These are phyloP conservation scores for Anoura caudifer DNA, from an alignment of 2,113 vertebrate species.

Conservation along the genomic window DNA sequence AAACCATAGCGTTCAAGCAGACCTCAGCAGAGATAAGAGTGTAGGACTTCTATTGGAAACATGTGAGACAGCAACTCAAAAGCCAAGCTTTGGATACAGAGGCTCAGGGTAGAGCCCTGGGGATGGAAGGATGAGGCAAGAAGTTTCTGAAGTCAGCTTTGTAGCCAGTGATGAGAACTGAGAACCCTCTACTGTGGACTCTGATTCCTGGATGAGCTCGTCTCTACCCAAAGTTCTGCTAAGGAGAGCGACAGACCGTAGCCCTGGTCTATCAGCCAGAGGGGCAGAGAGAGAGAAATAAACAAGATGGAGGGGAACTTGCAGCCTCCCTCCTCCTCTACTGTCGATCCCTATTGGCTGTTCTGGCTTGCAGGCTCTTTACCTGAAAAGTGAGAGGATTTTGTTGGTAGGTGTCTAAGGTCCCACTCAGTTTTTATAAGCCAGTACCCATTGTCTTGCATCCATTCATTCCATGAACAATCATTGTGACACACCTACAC, in stretches of 20 bases:
- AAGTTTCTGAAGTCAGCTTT: neutral
- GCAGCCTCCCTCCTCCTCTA: neutral
- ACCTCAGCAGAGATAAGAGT: neutral
- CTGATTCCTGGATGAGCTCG: neutral
- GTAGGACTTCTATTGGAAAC: neutral
- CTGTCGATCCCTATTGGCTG: rapidly evolving
- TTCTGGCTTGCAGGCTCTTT: neutral
- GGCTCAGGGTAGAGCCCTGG: neutral
- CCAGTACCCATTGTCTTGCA: neutral
- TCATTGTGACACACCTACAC: neutral
- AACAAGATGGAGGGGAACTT: neutral
- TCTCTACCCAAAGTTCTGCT: neutral
- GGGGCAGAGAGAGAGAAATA: neutral
- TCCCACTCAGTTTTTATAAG: neutral
- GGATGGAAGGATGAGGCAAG: neutral
- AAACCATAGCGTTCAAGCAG: neutral
- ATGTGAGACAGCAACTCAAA: neutral
- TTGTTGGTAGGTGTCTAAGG: neutral
- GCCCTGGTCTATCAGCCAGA: neutral
- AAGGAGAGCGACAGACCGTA: neutral
- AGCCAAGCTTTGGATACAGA: neutral
- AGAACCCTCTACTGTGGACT: neutral
- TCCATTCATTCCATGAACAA: neutral
- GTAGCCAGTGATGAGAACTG: neutral
- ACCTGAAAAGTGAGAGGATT: neutral